phyloP scores from a whole-genome alignment of 2,113 vertebrate species.

The Leucosticte australis region DNA sequence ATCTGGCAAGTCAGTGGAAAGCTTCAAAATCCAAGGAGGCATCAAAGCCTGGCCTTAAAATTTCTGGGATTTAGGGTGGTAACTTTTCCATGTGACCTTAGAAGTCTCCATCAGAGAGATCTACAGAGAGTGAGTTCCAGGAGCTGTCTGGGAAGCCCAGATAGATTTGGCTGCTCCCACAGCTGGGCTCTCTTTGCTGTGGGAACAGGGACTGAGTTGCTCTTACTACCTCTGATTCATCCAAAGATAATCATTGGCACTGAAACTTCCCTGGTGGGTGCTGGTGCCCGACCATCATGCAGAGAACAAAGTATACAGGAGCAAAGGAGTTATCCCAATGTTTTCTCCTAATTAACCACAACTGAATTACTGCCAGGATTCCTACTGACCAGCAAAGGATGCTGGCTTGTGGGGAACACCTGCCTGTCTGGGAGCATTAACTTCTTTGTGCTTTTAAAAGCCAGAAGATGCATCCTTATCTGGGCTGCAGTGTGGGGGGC shows the following conservation, averaged over 20 bases:
- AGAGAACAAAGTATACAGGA: not conserved
- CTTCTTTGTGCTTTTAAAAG: not conserved
- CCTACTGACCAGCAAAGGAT: fast-evolving
- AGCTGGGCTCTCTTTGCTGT: not conserved
- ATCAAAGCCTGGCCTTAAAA: not conserved
- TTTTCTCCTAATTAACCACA: not conserved
- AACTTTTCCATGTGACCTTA: not conserved
- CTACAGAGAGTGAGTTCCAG: not conserved
- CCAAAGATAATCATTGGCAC: not conserved
- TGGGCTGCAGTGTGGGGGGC: fast-evolving
- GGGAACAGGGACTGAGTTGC: not conserved
- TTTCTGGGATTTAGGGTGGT: not conserved
- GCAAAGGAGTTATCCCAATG: not conserved
- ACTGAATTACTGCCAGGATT: not conserved
- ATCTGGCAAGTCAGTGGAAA: not conserved
- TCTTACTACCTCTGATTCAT: not conserved
- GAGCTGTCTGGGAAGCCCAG: not conserved
- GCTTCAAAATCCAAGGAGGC: not conserved
- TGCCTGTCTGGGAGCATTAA: not conserved
- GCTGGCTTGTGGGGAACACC: not conserved
- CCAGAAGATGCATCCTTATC: not conserved
- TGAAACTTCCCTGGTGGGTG: not conserved
- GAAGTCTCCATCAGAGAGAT: not conserved
- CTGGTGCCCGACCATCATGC: fast-evolving
- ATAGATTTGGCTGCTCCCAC: not conserved